Evolutionary conservation across 2,113 vertebrate genomes (phyloP), one percentile per base, ranked within the genome.

Genomic region (Xenotilapia flavipinnis): DNA sequence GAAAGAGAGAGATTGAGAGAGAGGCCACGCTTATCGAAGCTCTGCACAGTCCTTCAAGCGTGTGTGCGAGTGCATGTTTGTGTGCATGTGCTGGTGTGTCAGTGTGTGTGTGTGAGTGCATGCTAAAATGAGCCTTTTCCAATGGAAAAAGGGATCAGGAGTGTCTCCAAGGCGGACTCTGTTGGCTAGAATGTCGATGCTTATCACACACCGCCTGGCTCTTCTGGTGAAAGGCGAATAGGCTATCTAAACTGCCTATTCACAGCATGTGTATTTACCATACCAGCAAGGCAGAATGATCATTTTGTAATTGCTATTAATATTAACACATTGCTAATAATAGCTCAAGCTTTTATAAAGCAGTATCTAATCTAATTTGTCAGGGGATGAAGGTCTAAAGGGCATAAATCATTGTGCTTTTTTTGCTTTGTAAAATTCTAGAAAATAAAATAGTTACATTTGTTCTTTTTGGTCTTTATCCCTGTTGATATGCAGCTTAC

Each of bases 101-200:
- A 23, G n/a, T 68, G 62, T 77, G 90, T 77, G 90, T 81, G 75
- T 79, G 90, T 51, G 89, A 58, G 81, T 36, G 86, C 49, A 84
- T 79, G 91, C 93, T 92, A 88, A 95, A 96, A 95, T 95, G 93
- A 95, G 91, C 86, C 91, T 94, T 94, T 95, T 96, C 93, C 95
- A 91, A 94, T 95, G 95, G 93, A 96, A 94, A 94, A 93, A 87
- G 86, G 93, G 94, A 95, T 94, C 94, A 94, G 92, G 91, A 94
- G 91, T 94, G 94, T 94, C 93, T 96, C 93, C 84, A 60, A 92
- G 94, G 94, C 93, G 89, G 92, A 91, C 93, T 92, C 93, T 94
- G 95, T 93, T 94, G 93, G 94, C 90, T 56, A 93, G 92, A 95
- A 94, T 94, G 94, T 95, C 93, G 95, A 95, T 95, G 90, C 92